phyloP scores from a whole-genome alignment of 1,140 invertebrate species.

The Ditylenchus dipsaci region DNA sequence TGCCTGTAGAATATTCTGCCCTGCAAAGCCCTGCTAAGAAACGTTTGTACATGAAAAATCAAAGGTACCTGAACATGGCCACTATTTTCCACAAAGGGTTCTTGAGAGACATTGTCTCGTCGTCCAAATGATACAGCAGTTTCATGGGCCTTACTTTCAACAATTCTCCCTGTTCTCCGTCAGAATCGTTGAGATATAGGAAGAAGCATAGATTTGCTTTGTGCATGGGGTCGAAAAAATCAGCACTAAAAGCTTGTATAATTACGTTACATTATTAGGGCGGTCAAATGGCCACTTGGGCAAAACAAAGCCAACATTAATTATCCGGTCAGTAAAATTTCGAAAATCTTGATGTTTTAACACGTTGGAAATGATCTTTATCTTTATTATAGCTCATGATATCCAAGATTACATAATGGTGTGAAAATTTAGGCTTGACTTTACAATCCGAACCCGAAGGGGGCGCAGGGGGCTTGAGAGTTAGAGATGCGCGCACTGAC shows the following conservation, averaged over 20 bases:
- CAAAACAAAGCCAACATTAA: not conserved
- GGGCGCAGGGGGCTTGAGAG: too few relatives aligned
- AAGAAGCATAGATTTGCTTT: slow-evolving; percentile 33
- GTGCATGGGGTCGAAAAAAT: slow-evolving; percentile 34
- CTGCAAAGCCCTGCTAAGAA: not conserved
- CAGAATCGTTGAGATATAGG: slow-evolving; percentile 29
- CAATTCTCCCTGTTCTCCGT: slow-evolving; percentile 31
- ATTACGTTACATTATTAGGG: not conserved
- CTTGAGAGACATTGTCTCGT: slow-evolving; percentile 33
- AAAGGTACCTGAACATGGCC: slow-evolving; percentile 29
- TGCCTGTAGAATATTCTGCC: slow-evolving; percentile 29
- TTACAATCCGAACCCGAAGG: too few relatives aligned
- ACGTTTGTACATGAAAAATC: not conserved
- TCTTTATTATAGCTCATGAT: too few relatives aligned
- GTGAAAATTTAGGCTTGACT: too few relatives aligned
- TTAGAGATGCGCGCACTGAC: too few relatives aligned
- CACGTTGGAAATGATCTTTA: too few relatives aligned
- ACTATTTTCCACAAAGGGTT: slow-evolving; percentile 31
- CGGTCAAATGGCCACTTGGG: not conserved
- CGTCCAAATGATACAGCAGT: slow-evolving; percentile 32
- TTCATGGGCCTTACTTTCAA: slow-evolving; percentile 39
- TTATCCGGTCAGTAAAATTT: slow-evolving; percentile 4
- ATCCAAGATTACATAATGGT: too few relatives aligned
- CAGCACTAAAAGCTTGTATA: slow-evolving; percentile 8
- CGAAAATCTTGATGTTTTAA: too few relatives aligned